Conservation (phyloP, 1,140 invertebrate genomes). For the Cotesia chilonis region DNA sequence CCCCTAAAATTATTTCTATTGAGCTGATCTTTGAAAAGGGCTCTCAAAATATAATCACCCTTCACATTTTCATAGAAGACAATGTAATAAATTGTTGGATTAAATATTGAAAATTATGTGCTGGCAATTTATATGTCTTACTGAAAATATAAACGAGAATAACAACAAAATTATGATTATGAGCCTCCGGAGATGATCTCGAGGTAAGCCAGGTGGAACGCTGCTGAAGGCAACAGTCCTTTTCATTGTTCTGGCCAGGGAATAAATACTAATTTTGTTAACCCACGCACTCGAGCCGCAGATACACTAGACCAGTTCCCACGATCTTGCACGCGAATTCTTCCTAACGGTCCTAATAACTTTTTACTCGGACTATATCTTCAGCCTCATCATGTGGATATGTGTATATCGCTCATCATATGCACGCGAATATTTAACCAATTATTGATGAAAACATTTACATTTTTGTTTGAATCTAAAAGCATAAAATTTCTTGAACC, state of each 20-base stretch:
- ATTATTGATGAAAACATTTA: too few species aligned
- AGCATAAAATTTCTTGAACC: too few species aligned
- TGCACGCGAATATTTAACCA: too few species aligned
- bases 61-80: too few species aligned
- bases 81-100: too few species aligned
- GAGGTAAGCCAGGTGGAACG: constrained; percentile 37
- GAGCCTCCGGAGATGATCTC: constrained; percentile 29
- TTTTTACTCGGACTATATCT: too few species aligned
- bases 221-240: constrained; percentile 25
- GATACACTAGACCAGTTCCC: constrained; percentile 44
- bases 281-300: constrained; percentile 37
- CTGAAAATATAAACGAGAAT: too few species aligned
- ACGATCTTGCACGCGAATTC: constrained; percentile 45
- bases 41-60: too few species aligned
- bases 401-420: too few species aligned
- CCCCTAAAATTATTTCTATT: not conserved
- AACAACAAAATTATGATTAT: not conserved
- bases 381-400: too few species aligned
- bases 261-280: constrained; percentile 47
- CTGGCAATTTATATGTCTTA: not conserved
- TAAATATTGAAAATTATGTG: not conserved
- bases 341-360: constrained; percentile 35
- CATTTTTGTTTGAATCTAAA: too few species aligned
- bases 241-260: constrained; percentile 23
- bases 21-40: not conserved